Base-by-base conservation (phyloP, 2,888 invertebrate species). In the Habroteleia sp. region DNA sequence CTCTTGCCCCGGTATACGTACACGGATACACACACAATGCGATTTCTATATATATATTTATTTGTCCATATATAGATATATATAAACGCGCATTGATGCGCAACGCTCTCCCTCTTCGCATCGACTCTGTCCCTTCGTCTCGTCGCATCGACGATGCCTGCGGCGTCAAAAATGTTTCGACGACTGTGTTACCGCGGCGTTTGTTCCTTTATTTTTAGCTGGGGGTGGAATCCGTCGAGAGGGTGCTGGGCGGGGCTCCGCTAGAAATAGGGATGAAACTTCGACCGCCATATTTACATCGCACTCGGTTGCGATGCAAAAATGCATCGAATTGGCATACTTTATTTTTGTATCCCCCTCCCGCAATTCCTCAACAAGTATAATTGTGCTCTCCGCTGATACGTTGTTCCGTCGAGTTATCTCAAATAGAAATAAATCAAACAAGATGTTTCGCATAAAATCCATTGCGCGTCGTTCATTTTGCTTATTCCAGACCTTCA, bases 251-350 rank as follows among this genome's bases (percentile, higher is more conserved):
- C 84, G 84, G 84, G 80, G 83, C 81, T 69, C 80, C 50, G 81
- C 80, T 79, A 80, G 79, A 79, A 78, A 80, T 80, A 79, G 85
- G 85, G 83, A 84, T 84, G 85, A 84, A 86, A 84, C 85, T 86
- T 85, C 81, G 82, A 79, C 82, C 84, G 85, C 86, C 86, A 87
- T 86, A 87, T 86, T 87, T 85, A 87, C 85, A 86, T 85, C 83
- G 82, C 80, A 65, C 71, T 42, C 48, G 41, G 46, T 52, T 39
- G 72, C 71, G 27, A 63, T 66, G 72, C 31, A 74, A 77, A 77
- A 77, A 77, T 54, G 56, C 68, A 63, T 25, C 48, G 27, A 48
- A 60, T 52, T 74, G 52, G 42, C 68, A 33, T 62, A 54, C 62
- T 63, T 63, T 52, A 44, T 42, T 42, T 35, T 33, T n/a, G n/a